Evolutionary conservation across 2,113 vertebrate species (phyloP), one percentile per base, ranked within the genome.

Genomic region (Aspiorhynchus laticeps): DNA sequence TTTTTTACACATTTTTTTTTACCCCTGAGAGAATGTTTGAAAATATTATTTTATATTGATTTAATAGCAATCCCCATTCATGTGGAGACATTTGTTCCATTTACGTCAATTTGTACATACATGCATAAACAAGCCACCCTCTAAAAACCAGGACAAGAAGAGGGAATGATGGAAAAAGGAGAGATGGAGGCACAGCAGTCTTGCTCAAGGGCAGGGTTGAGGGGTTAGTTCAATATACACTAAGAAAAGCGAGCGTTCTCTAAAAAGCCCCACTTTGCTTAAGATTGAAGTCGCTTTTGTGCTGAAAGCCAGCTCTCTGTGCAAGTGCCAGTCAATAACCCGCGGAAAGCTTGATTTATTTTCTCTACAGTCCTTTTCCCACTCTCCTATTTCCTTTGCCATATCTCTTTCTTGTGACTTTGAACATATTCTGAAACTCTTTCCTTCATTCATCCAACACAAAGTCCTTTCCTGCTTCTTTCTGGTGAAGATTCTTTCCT

Each of bases 281-380:
- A 85, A 90, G 89, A 93, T 90, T 41, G 87, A 93, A 93, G 90
- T 91, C 90, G 88, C 87, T 92, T 91, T 92, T 87, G 82, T 95
- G 92, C 91, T 87, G 36, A 48, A 89, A 89, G 90, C 90, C 86
- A 91, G 88, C 89, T 91, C 86, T 93, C 85, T 90, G 86, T 91
- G 92, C 86, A 84, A 91, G 93, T 92, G 87, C 93, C 69, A 89
- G 93, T 92, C 88, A 91, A 83, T 92, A 89, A 94, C 94, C 93
- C 0, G 82, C 93, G 94, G 92, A 95, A 91, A 92, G 91, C 93
- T 81, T 90, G 92, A 94, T 95, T 96, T 95, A 94, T 95, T 96
- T 95, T 92, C 90, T 90, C 92, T 87, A 86, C 93, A 92, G 90
- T 89, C 89, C 87, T 92, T 91, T 92, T 84, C 59, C 87, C 89